Evolutionary conservation across 2,888 invertebrate species (phyloP).

Genomic region (Lasioglossum villosulum): DNA sequence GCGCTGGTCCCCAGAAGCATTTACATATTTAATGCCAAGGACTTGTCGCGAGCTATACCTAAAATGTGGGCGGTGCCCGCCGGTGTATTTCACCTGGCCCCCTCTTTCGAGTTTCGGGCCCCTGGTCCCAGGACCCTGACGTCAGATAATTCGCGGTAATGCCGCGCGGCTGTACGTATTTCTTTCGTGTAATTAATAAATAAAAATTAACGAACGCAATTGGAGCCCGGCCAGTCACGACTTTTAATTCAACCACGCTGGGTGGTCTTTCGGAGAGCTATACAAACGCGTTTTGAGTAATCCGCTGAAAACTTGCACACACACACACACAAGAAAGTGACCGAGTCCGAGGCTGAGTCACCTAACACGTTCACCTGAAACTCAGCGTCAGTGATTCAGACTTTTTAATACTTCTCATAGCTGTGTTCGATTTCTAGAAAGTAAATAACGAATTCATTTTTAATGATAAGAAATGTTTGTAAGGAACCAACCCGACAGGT

Average conservation of each 20-base stretch:
- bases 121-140: not conserved
- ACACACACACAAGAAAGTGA: not conserved
- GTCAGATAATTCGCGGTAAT: slow-evolving; percentile 24
- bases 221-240: not conserved
- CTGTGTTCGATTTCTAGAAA: not conserved
- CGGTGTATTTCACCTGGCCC: slow-evolving; percentile 53
- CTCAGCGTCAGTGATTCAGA: not conserved
- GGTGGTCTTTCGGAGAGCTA: not conserved
- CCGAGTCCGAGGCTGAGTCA: not conserved
- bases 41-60: slow-evolving; percentile 71
- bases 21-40: slow-evolving; percentile 82
- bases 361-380: not conserved
- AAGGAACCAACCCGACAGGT: not conserved
- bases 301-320: not conserved
- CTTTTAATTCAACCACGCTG: not conserved
- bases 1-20: slow-evolving; percentile 72
- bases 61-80: slow-evolving; percentile 70
- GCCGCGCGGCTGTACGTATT: not conserved
- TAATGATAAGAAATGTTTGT: not conserved
- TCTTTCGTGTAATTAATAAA: not conserved
- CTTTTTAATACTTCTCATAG: not conserved
- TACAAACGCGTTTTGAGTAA: not conserved
- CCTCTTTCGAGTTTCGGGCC: slow-evolving; percentile 19
- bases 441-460: not conserved
- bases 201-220: not conserved